Percentiles rank a stretch among this genome's conserved stretches.
phyloP scores from a whole-genome alignment of 2,113 vertebrate genomes.

The Chlorodrepanis virens region DNA sequence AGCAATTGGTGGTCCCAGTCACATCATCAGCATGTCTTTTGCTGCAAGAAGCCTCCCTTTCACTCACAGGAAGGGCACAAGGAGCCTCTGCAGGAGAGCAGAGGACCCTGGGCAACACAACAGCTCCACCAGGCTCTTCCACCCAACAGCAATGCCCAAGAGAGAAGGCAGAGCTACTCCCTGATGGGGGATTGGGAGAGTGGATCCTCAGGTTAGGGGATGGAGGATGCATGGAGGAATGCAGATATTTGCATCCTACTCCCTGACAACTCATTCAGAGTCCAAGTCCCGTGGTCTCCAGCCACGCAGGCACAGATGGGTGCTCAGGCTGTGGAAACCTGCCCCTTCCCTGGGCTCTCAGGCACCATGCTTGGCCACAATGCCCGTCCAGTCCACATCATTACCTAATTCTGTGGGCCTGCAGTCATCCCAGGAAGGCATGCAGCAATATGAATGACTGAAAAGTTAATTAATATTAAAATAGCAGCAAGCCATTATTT shows the following conservation, averaged over 20 bases:
- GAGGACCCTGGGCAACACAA: neutral
- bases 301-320: neutral
- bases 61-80: neutral
- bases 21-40: neutral
- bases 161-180: fast-evolving
- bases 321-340: neutral
- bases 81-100: neutral
- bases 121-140: neutral
- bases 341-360: neutral
- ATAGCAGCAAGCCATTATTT: slow-evolving; percentile 4
- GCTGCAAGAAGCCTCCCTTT: neutral
- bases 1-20: neutral
- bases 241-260: neutral
- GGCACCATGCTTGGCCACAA: fast-evolving
- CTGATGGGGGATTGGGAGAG: neutral
- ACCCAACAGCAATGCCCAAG: neutral
- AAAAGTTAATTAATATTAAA: slow-evolving; percentile 14
- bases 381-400: neutral
- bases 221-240: neutral
- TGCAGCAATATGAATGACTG: neutral
- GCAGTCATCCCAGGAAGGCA: neutral
- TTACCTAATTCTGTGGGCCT: neutral
- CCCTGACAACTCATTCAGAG: neutral
- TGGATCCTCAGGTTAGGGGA: fast-evolving
- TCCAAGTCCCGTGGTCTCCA: fast-evolving